Evolutionary conservation across 2,797 vertebrate genomes (phyloP).

Genomic region (Aplochiton taeniatus): DNA sequence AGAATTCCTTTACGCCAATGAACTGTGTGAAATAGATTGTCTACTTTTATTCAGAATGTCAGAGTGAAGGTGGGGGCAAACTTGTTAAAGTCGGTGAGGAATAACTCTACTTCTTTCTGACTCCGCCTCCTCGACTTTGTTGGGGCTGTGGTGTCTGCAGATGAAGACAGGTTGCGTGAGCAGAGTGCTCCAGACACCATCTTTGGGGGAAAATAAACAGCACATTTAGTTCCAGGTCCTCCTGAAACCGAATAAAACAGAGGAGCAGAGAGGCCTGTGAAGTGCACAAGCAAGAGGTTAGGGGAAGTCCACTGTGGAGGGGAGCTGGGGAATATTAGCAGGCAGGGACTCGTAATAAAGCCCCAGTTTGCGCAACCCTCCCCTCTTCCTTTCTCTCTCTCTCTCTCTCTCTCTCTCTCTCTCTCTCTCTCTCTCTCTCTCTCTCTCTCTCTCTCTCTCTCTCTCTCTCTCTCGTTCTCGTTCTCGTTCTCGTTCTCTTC

Average conservation of each 20-base stretch:
- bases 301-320: slow-evolving; percentile 57
- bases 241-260: slow-evolving; percentile 66
- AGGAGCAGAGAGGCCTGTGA: slow-evolving; percentile 24
- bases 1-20: slow-evolving; percentile 5
- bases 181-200: slow-evolving; percentile 50
- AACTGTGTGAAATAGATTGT: slow-evolving; percentile 3
- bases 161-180: slow-evolving; percentile 64
- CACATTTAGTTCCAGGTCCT: slow-evolving; percentile 70
- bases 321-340: slow-evolving; percentile 59
- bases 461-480: slow-evolving; percentile 16
- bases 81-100: slow-evolving; percentile 36
- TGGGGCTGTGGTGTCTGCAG: slow-evolving; percentile 24
- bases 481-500: slow-evolving; percentile 40
- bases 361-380: slow-evolving; percentile 31
- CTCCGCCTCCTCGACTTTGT: slow-evolving; percentile 39
- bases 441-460: slow-evolving; percentile 20
- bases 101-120: slow-evolving; percentile 18
- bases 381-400: slow-evolving; percentile 16
- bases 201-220: slow-evolving; percentile 70
- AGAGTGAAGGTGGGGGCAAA: slow-evolving; percentile 1
- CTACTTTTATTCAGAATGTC: not conserved
- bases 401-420: slow-evolving; percentile 16
- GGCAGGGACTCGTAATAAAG: slow-evolving; percentile 55
- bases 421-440: slow-evolving; percentile 25
- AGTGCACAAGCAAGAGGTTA: slow-evolving; percentile 38